These are phyloP conservation scores for Salticus scenicus DNA, from an alignment of 2,888 invertebrate genomes.

Conservation along the genomic window DNA sequence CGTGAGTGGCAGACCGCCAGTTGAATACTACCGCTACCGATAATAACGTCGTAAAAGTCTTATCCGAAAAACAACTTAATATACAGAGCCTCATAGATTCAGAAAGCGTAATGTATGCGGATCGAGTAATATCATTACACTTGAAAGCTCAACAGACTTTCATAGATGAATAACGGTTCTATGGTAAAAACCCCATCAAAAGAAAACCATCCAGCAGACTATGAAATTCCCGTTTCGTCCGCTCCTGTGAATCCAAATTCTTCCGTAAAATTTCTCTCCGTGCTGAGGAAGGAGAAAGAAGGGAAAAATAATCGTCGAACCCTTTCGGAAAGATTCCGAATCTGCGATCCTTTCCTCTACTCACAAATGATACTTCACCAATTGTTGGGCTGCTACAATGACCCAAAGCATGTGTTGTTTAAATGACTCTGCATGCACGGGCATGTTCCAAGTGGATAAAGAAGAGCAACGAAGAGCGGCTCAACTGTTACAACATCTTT, in stretches of 20 bases:
- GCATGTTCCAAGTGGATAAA: constrained; percentile 58
- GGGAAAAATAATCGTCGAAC: constrained; percentile 16
- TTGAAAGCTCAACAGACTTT: too few relatives aligned
- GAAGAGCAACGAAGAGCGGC: constrained; percentile 55
- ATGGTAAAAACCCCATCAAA: too few relatives aligned
- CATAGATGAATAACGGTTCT: too few relatives aligned
- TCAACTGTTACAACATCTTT: constrained; percentile 52
- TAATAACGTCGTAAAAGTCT: too few relatives aligned
- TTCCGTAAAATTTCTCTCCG: background rate
- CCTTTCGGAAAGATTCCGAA: constrained; percentile 17
- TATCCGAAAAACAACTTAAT: too few relatives aligned
- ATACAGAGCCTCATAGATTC: too few relatives aligned
- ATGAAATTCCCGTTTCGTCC: background rate
- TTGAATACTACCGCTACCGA: too few relatives aligned
- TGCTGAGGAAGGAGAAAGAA: background rate
- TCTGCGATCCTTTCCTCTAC: background rate
- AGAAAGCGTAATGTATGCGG: too few relatives aligned
- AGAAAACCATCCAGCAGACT: background rate
- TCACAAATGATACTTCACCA: constrained; percentile 56
- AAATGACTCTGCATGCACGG: constrained; percentile 15
- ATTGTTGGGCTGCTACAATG: constrained; percentile 59
- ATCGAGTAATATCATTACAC: too few relatives aligned
- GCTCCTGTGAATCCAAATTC: background rate
- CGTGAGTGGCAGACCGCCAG: too few relatives aligned
- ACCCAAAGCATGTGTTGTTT: constrained; percentile 34